Conservation (phyloP, 2,113 vertebrate species). For the Toxostoma redivivum region DNA sequence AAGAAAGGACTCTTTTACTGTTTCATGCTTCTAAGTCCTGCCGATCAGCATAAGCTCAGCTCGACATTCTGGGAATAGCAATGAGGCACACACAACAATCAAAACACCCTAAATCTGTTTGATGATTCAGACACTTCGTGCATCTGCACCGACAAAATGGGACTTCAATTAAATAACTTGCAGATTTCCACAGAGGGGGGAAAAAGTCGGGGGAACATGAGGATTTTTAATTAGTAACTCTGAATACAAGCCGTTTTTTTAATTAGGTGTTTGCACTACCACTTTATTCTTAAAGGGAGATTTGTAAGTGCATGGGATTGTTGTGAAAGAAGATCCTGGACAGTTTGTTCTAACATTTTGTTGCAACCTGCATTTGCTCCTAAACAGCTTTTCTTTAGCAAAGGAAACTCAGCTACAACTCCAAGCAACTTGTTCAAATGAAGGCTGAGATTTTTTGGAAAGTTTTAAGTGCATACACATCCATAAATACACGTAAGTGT, state of each 20-base stretch:
- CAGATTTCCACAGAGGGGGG: constrained; percentile 68
- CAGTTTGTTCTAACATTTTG: constrained; percentile 48
- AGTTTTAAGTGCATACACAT: not conserved
- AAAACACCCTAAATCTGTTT: constrained; percentile 76
- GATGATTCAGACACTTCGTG: constrained; percentile 74
- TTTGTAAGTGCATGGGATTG: constrained; percentile 30
- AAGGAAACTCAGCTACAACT: not conserved
- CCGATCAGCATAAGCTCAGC: constrained; percentile 77
- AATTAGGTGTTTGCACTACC: constrained; percentile 70
- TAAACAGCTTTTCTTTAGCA: constrained; percentile 23
- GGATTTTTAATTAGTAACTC: constrained; percentile 78
- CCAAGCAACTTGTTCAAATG: not conserved
- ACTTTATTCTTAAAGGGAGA: constrained; percentile 66
- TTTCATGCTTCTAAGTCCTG: constrained; percentile 78
- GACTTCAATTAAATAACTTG: constrained; percentile 78
- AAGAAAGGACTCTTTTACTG: constrained; percentile 81
- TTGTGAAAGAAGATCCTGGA: constrained; percentile 46
- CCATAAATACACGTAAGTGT: not conserved
- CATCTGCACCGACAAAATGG: constrained; percentile 74
- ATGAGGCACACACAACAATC: constrained; percentile 78
- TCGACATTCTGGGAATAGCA: constrained; percentile 83
- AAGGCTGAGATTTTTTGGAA: not conserved
- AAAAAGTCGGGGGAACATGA: constrained; percentile 67
- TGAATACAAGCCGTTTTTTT: constrained; percentile 67
- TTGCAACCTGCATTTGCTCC: constrained; percentile 27